Conservation (phyloP, 2,797 vertebrate genomes). For the Protonibea diacanthus region DNA sequence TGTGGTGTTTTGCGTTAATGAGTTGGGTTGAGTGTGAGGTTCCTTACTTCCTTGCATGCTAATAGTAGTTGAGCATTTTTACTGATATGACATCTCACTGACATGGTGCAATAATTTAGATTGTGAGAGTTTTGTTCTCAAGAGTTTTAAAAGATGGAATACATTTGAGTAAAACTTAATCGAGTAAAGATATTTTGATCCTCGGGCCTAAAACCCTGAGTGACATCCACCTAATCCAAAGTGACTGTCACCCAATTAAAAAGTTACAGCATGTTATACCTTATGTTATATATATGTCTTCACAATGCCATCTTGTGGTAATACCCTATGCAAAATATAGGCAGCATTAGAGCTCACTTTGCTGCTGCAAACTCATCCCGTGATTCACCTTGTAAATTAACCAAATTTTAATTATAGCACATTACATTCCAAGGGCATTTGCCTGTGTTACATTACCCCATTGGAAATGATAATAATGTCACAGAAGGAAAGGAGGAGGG, state of each 20-base stretch:
- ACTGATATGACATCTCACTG: constrained; percentile 5
- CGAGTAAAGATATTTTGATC: not conserved
- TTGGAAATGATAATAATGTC: constrained; percentile 9
- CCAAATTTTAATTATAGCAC: constrained; percentile 18
- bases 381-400: constrained; percentile 14
- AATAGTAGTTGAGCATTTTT: constrained; percentile 8
- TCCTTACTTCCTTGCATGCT: constrained; percentile 1
- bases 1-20: constrained; percentile 29
- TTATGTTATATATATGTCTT: constrained; percentile 28
- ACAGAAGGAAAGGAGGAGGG: not conserved
- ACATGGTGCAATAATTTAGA: not conserved
- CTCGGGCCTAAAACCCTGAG: not conserved
- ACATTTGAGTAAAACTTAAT: not conserved
- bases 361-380: not conserved
- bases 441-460: not conserved
- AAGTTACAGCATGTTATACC: not conserved
- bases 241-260: constrained; percentile 2
- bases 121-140: not conserved
- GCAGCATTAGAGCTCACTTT: not conserved
- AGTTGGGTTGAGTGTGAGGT: constrained; percentile 20
- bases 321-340: constrained; percentile 37
- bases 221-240: not conserved
- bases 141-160: not conserved
- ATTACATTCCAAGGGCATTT: constrained; percentile 10
- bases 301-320: constrained; percentile 58